Percentiles rank a stretch among this genome's conserved stretches.
Conservation (phyloP, 2,113 vertebrate genomes). For the Atrichornis clamosus region DNA sequence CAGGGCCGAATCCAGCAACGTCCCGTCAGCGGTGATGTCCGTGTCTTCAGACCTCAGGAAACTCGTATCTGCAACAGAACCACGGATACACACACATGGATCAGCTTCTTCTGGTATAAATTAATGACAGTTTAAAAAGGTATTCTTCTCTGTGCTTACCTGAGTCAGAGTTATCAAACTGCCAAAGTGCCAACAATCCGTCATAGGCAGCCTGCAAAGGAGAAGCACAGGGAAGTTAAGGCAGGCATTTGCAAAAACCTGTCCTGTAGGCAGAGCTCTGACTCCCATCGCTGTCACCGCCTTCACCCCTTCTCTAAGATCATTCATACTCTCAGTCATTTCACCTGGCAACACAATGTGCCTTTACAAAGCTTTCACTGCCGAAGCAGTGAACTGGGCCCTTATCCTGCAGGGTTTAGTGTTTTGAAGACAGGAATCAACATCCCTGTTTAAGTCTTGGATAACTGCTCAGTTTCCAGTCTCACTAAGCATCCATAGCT, state of each 20-base stretch:
- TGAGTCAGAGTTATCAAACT: slow-evolving; percentile 17
- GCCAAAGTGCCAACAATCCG: slow-evolving; percentile 27
- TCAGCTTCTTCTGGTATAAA: not conserved
- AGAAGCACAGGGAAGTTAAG: not conserved
- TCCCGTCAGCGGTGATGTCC: slow-evolving; percentile 33
- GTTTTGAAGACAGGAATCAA: not conserved
- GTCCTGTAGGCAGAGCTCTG: not conserved
- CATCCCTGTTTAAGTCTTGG: not conserved
- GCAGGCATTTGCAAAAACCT: not conserved
- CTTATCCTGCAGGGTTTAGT: not conserved
- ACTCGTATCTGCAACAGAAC: not conserved
- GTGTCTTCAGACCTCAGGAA: not conserved
- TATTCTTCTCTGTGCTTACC: not conserved
- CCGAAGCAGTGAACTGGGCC: not conserved
- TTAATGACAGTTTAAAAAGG: rapidly evolving
- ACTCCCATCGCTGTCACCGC: not conserved
- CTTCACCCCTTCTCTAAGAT: not conserved
- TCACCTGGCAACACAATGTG: not conserved
- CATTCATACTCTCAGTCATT: not conserved
- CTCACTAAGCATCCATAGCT: not conserved
- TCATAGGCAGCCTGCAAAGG: not conserved
- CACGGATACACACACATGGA: rapidly evolving
- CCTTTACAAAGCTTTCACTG: not conserved
- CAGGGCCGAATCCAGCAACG: slow-evolving; percentile 33
- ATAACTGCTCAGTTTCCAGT: not conserved